Evolutionary conservation across 2,113 vertebrate genomes (phyloP), one percentile per base, ranked within the genome.

Genomic region (Ginglymostoma cirratum): DNA sequence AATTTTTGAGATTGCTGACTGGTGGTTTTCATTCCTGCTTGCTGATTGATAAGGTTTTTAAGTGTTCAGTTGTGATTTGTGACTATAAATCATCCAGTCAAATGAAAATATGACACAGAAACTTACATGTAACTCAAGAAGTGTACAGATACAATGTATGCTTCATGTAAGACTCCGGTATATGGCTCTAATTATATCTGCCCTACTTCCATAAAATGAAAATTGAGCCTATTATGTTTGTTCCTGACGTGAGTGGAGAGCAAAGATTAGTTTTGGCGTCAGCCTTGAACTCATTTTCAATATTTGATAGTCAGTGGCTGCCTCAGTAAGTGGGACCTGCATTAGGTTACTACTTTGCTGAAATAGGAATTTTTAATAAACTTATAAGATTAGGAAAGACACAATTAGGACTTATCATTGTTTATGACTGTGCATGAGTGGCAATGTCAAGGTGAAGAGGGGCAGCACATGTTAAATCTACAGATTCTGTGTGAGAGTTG

Each of bases 261-360:
- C 15, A 42, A 45, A 83, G 80, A 83, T 83, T 83, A 83, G 80
- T 45, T 83, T 83, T 45, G 19, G 80, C 19, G 80, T 83, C 80
- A 83, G 80, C 80, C 80, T 83, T 83, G 80, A 83, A 83, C 80
- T 83, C 80, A 42, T 83, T 83, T 83, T 45, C 38, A 21, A 83
- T 83, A 45, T 38, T 42, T 45, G 80, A 83, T 80, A 80, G 34
- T n/a, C 34, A 80, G 76, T 38, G 34, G 34, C 14, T 30, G 12
- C 87, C 87, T 61, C 42, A 87, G 1, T 90, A 30, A 34, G 14
- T 92, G 89, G 55, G 61, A 38, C 89, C 66, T 6, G 38, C 42
- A 17, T 15, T 21, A 83, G 30, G 15, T 66, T 66, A 66, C 89
- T 92, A 38, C 1, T 19, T 5, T 92, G 30, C 89, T 66, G 89